Evolutionary conservation across 2,113 vertebrate species (phyloP).

Genomic region (Meriones unguiculatus): DNA sequence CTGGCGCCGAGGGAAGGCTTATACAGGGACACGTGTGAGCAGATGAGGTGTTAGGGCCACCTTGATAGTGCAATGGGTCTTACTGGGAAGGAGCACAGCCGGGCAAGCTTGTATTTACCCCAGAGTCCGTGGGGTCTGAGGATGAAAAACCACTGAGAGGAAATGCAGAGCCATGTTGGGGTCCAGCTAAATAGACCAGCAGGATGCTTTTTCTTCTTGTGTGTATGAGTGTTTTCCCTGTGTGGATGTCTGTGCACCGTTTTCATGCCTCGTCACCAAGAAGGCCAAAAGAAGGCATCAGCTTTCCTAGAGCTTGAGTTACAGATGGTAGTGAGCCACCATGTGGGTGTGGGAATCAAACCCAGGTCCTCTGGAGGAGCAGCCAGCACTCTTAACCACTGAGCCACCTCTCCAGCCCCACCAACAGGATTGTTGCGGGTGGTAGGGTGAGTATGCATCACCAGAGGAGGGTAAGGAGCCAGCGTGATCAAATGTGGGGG

Average conservation of each 20-base stretch:
- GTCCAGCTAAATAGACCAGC: too few relatives aligned
- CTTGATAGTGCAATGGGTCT: background rate
- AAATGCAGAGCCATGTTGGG: too few relatives aligned
- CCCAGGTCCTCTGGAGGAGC: too few relatives aligned
- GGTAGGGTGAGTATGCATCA: background rate
- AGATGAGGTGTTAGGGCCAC: background rate
- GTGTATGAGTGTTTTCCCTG: background rate
- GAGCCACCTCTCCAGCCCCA: background rate
- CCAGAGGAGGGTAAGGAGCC: background rate
- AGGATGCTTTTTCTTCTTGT: background rate
- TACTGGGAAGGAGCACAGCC: background rate
- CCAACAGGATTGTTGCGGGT: background rate
- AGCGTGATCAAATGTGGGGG: background rate
- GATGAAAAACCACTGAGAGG: background rate
- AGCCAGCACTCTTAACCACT: too few relatives aligned
- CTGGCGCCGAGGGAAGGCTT: background rate
- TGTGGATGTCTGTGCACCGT: too few relatives aligned
- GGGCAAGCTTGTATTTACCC: background rate
- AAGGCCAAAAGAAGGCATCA: too few relatives aligned
- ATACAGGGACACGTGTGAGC: background rate
- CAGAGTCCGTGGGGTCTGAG: background rate
- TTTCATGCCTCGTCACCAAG: too few relatives aligned
- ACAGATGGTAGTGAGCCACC: too few relatives aligned
- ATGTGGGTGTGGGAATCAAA: too few relatives aligned
- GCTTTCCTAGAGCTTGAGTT: too few relatives aligned